These are phyloP conservation scores for Dione vanillae DNA, from an alignment of 2,888 invertebrate species.

Conservation along the genomic window DNA sequence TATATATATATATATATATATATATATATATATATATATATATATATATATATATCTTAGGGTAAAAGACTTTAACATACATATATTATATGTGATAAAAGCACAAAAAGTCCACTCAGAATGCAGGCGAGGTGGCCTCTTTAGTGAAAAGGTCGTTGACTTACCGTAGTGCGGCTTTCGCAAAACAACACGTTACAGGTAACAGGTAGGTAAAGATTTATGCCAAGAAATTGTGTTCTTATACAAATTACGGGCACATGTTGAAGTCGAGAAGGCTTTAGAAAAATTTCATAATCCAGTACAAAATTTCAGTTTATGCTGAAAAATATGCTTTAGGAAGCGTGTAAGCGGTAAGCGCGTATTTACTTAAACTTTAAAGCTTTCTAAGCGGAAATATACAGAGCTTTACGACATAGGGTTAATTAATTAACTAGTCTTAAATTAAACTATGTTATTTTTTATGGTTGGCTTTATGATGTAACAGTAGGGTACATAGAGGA, in stretches of 20 bases:
- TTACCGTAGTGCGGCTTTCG: constrained; percentile 37
- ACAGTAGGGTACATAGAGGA: too few relatives aligned
- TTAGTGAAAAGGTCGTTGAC: constrained; percentile 37
- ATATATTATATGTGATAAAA: constrained; percentile 14
- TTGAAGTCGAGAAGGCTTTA: neutral
- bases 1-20: too few relatives aligned
- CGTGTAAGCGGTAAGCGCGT: neutral
- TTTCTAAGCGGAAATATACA: neutral
- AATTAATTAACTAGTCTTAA: too few relatives aligned
- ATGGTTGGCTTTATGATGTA: too few relatives aligned
- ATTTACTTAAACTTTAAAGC: neutral
- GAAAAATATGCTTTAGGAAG: neutral
- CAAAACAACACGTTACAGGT: constrained; percentile 23
- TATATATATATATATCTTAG: too few relatives aligned
- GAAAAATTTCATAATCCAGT: neutral
- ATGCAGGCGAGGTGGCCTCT: constrained; percentile 29
- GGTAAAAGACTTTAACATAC: too few relatives aligned
- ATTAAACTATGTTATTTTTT: too few relatives aligned
- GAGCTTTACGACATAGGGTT: neutral
- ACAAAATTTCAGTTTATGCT: neutral
- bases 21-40: too few relatives aligned
- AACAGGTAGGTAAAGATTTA: constrained; percentile 14
- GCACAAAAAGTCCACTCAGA: constrained; percentile 8
- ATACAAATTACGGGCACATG: constrained; percentile 7
- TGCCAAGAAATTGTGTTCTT: constrained; percentile 16